Percentiles rank a stretch among this genome's conserved stretches.
These are phyloP conservation scores for Eretmochelys imbricata DNA, from an alignment of 2,113 vertebrate species.

Conservation along the genomic window DNA sequence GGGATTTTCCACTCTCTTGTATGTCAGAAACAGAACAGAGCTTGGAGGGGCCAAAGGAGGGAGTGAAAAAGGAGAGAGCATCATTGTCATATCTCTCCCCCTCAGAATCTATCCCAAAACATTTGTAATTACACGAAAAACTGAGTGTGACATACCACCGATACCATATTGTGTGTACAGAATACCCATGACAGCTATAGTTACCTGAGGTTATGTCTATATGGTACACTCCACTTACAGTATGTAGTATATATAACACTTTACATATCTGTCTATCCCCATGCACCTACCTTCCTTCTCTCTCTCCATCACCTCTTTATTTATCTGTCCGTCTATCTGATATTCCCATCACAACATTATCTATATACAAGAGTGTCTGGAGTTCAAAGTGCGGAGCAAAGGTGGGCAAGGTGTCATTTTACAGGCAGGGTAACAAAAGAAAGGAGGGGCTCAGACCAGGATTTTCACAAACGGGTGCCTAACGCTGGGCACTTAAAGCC, in stretches of 20 bases:
- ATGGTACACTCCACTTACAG: background rate
- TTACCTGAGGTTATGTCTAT: background rate
- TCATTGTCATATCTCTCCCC: background rate
- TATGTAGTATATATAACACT: background rate
- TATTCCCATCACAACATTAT: accelerated
- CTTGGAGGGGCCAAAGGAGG: background rate
- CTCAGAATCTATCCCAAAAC: background rate
- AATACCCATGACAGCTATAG: background rate
- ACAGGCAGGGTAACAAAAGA: accelerated
- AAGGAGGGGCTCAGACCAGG: background rate
- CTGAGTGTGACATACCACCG: background rate
- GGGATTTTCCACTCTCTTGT: background rate
- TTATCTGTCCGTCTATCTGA: accelerated
- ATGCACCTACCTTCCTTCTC: background rate
- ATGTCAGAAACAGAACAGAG: background rate
- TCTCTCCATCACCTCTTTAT: accelerated
- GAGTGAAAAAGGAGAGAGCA: background rate
- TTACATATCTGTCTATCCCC: background rate
- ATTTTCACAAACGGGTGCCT: background rate
- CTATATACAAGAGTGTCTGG: accelerated
- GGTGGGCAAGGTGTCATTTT: background rate
- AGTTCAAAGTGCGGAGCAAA: background rate
- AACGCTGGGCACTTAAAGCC: background rate
- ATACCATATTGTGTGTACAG: background rate
- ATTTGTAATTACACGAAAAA: background rate